Conservation (phyloP, 2,113 vertebrate genomes). For the Sylvilagus bachmani region DNA sequence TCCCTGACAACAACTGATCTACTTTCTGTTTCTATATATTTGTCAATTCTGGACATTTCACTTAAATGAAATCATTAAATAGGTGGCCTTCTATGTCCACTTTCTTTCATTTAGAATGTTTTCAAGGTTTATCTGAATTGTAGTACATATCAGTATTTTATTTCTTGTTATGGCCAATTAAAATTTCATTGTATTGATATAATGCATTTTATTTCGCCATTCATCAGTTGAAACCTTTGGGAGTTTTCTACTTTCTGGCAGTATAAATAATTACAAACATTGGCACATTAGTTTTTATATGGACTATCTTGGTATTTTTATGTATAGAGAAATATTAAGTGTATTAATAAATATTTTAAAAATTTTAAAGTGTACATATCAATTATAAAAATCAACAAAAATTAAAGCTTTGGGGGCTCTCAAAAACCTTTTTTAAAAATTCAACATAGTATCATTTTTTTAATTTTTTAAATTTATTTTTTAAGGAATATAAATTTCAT, state of each 20-base stretch:
- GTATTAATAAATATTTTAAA: slow-evolving; percentile 31
- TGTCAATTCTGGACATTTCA: slow-evolving; percentile 11
- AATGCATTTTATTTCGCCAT: neutral
- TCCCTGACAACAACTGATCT: neutral
- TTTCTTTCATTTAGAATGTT: slow-evolving; percentile 23
- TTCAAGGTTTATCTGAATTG: neutral
- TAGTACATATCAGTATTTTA: neutral
- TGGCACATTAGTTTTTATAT: neutral
- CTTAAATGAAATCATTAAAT: neutral
- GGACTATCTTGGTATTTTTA: neutral
- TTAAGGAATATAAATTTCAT: too few species aligned
- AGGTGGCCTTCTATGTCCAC: neutral
- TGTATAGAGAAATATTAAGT: neutral
- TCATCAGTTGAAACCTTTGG: neutral
- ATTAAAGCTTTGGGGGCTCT: neutral
- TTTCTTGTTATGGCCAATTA: neutral
- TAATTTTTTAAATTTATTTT: too few species aligned
- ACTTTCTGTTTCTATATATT: neutral
- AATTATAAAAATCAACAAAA: slow-evolving; percentile 30
- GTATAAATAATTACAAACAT: neutral
- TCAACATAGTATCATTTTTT: too few species aligned
- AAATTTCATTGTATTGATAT: neutral
- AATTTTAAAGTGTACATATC: slow-evolving; percentile 43
- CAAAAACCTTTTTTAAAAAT: too few species aligned
- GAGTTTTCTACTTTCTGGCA: neutral